These are phyloP conservation scores for Apostichopus californicus DNA, from an alignment of 35 echinoderm and acorn worm species.

Conservation along the genomic window DNA sequence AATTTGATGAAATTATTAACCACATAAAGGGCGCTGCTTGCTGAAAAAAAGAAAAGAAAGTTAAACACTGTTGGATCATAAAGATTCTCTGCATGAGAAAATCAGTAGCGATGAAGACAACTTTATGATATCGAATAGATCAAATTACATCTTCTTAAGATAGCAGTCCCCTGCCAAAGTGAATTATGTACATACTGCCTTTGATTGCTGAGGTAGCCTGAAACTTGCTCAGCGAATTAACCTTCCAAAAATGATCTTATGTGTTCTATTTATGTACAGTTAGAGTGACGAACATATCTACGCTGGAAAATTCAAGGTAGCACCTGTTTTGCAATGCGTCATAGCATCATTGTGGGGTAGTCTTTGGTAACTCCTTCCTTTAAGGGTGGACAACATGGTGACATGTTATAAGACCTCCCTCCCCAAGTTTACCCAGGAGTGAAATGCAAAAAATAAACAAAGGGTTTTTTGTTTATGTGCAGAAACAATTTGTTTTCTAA, in stretches of 20 bases:
- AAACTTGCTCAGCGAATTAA: slow-evolving; percentile 7
- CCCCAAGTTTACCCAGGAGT: no score
- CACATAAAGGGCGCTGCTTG: no score
- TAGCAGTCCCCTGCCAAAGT: background rate
- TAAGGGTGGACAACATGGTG: no score
- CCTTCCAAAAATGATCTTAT: background rate
- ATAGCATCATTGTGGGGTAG: background rate
- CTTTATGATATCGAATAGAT: background rate
- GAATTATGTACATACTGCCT: slow-evolving; percentile 13
- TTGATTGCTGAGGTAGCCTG: slow-evolving; percentile 1
- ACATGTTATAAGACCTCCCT: no score
- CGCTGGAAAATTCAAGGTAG: background rate
- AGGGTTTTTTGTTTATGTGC: no score
- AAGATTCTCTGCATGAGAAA: background rate
- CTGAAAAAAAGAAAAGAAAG: background rate
- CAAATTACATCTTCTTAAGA: background rate
- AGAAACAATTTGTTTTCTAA: no score
- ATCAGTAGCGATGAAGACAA: background rate
- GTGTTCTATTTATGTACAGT: background rate
- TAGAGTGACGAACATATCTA: background rate
- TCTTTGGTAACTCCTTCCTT: background rate
- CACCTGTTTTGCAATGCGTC: slow-evolving; percentile 5
- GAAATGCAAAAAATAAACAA: no score
- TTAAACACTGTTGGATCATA: background rate
- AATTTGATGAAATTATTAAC: no score